phyloP scores from a whole-genome alignment of 2,888 invertebrate species.

The Cenopis cana region DNA sequence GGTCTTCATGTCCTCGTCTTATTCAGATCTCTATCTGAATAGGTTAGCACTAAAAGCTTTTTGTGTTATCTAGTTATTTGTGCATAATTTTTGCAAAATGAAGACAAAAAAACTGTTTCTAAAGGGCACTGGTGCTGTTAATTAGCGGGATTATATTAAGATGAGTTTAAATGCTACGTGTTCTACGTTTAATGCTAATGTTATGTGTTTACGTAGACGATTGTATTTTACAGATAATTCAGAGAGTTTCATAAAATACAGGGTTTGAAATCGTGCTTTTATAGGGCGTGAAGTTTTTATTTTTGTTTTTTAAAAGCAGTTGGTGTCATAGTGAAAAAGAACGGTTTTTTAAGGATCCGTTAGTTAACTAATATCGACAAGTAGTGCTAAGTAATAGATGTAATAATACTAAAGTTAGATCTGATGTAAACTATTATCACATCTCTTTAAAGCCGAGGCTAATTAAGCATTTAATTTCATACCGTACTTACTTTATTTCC shows the following conservation, averaged over 20 bases:
- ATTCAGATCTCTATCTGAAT: constrained; percentile 24
- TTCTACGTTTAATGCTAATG: neutral
- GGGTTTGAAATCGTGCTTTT: too few species aligned
- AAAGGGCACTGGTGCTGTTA: constrained; percentile 6
- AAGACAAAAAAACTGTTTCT: neutral
- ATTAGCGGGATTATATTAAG: neutral
- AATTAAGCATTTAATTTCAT: neutral
- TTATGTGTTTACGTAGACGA: too few species aligned
- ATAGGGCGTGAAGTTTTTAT: neutral
- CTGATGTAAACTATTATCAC: neutral
- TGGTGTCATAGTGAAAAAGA: too few species aligned
- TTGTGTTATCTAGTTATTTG: neutral
- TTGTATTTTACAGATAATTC: too few species aligned
- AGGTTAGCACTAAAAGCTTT: constrained; percentile 14
- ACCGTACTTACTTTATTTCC: neutral
- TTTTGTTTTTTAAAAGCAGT: neutral
- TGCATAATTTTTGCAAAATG: constrained; percentile 14
- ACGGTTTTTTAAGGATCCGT: too few species aligned
- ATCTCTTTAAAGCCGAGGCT: neutral
- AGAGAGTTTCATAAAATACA: too few species aligned
- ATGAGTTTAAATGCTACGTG: neutral
- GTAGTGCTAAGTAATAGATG: too few species aligned
- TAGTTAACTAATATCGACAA: too few species aligned
- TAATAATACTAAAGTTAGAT: neutral
- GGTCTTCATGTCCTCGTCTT: constrained; percentile 7